Conservation (phyloP, 2,888 invertebrate species). For the Dinocampus coccinellae region DNA sequence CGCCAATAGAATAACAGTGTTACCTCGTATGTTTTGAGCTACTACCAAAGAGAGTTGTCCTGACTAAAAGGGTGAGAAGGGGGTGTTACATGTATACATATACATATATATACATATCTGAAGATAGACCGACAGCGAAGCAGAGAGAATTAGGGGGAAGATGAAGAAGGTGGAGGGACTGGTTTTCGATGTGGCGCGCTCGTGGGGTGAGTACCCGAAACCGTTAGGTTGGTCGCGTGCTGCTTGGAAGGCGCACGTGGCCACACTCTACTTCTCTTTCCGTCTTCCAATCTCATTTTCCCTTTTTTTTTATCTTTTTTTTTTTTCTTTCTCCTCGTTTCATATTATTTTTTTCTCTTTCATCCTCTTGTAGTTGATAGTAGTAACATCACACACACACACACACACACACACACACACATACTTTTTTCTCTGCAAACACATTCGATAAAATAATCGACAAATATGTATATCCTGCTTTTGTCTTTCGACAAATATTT, state of each 20-base stretch:
- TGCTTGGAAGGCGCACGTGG: constrained; percentile 63
- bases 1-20: constrained; percentile 66
- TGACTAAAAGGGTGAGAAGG: constrained; percentile 59
- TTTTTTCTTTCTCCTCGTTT: neutral
- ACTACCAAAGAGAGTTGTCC: constrained; percentile 41
- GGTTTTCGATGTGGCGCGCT: constrained; percentile 54
- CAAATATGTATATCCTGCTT: neutral
- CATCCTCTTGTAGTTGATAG: neutral
- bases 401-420: too few relatives aligned
- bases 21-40: constrained; percentile 61
- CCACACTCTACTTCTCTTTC: constrained; percentile 54
- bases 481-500: neutral
- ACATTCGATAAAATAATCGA: neutral
- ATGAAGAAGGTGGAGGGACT: constrained; percentile 51
- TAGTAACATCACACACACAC: too few relatives aligned
- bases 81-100: constrained; percentile 35
- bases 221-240: constrained; percentile 69
- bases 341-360: neutral
- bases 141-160: constrained; percentile 35
- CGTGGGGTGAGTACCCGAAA: constrained; percentile 63
- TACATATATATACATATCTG: constrained; percentile 17
- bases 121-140: constrained; percentile 28
- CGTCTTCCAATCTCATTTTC: constrained; percentile 43
- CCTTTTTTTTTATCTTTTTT: constrained; percentile 12
- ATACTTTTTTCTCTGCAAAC: neutral